Evolutionary conservation across 2,797 vertebrate species (phyloP), one percentile per base, ranked within the genome.

Genomic region (Sebastes vulpes): DNA sequence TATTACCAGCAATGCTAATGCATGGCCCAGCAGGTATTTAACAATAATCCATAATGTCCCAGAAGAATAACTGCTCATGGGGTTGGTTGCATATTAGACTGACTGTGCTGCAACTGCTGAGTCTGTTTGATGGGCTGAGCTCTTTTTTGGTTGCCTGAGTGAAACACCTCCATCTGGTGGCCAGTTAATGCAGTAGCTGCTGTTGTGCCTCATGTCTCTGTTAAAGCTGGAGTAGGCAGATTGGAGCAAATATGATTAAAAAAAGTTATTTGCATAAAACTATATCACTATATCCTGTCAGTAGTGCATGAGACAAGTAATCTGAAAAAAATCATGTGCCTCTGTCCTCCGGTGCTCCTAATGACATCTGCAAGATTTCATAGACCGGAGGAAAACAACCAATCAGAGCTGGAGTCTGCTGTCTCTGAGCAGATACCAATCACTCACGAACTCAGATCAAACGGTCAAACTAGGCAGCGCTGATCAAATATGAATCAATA

Each of bases 91-190:
- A 58, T 75, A 53, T 66, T 57, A 65, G 58, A 29, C 65, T 54
- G 77, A 67, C 67, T 81, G 69, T 80, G 64, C 73, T 84, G 60
- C 80, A 82, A 16, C 72, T 58, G 73, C 70, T 46, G 69, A 75
- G 58, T 69, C 69, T 81, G 71, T 76, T 57, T 68, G 56, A 75
- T 65, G 59, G 28, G 46, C 69, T 75, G 28, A 77, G 58, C 52
- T 79, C 61, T 42, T 52, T 67, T 63, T 56, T 57, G 25, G 69
- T 70, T 75, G 38, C 60, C 31, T 23, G 70, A 86, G 65, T 21
- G 72, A 79, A 88, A 91, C 68, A 64, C 10, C 81, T 20, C 88
- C 86, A 76, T 54, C 90, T 86, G 57, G 88, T 92, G 90, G 90
- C 72, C 82, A 75, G 16, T 67, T 57, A 52, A 28, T 72, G 81